These are phyloP conservation scores for Andrena marginata DNA, from an alignment of 2,888 invertebrate genomes.

Conservation along the genomic window DNA sequence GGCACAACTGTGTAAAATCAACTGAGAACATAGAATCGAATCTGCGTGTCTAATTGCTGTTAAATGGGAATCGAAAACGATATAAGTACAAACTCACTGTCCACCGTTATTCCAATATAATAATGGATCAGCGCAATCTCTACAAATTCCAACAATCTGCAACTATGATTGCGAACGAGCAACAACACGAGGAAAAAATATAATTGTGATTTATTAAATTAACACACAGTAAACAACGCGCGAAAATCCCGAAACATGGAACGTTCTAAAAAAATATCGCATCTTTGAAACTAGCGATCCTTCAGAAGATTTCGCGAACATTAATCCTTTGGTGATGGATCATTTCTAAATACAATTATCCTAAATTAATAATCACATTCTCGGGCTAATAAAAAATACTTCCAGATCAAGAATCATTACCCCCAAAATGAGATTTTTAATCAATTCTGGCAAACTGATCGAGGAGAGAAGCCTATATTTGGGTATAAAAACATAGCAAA, in stretches of 20 bases:
- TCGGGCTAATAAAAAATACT: background rate
- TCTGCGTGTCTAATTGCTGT: slow-evolving; percentile 14
- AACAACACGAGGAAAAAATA: slow-evolving; percentile 11
- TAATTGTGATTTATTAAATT: slow-evolving; percentile 19
- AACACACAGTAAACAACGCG: slow-evolving; percentile 10
- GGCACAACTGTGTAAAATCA: slow-evolving; percentile 54
- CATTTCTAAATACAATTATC: background rate
- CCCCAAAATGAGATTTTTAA: background rate
- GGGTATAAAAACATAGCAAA: too few species aligned
- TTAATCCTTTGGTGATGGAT: background rate
- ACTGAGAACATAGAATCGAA: slow-evolving; percentile 35
- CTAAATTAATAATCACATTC: background rate
- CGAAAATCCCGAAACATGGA: slow-evolving; percentile 22
- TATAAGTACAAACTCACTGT: slow-evolving; percentile 33
- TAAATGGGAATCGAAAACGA: slow-evolving; percentile 10
- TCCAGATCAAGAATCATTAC: background rate
- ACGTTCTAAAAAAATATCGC: background rate
- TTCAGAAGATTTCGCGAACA: background rate
- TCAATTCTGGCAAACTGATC: too few species aligned
- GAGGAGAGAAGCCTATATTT: too few species aligned
- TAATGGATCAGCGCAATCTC: background rate
- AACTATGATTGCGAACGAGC: background rate
- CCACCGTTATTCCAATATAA: slow-evolving; percentile 5
- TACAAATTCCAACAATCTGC: slow-evolving; percentile 9
- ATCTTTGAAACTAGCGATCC: background rate